Base-by-base conservation (phyloP, 2,888 invertebrate genomes). In the Spatulosminthurus flaviceps region DNA sequence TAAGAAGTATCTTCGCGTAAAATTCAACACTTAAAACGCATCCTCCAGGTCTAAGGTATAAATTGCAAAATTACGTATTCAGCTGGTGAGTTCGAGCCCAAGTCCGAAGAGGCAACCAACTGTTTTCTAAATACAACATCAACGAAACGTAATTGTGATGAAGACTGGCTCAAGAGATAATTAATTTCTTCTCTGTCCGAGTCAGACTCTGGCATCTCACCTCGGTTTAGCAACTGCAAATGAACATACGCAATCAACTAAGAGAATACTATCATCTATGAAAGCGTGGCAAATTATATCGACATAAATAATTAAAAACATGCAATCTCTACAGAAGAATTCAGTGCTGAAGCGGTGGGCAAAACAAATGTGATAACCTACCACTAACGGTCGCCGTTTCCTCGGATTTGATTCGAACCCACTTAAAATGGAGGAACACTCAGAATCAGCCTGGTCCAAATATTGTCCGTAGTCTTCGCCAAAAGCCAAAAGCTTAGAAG, bases 391-490 rank as follows among this genome's bases (percentile, higher is more conserved):
- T 77, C 75, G 81, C 69, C 83, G 75, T 79, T 83, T 83, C 72
- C 83, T 81, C 11, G 81, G 77, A 76, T 83, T 82, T 29, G 82
- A 80, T 80, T 83, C 83, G 79, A 84, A 83, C 24, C 83, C 84
- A 77, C 83, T 81, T 11, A 83, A 77, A 79, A 84, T 79, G 7
- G 84, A 84, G 2, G 85, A 85, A 42, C 83, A 83, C 71, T 84
- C 84, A 66, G 84, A 84, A 71, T 84, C 84, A 60, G 80, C 80
- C 34, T 80, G 79, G 61, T 84, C 84, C 77, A 85, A 81, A 79
- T 80, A 84, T 78, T 85, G 79, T 22, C 82, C 84, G 75, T 85
- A 85, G 75, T 85, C 84, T 80, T 85, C 85, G 26, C 85, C 85
- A 82, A 85, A 85, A 13, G 84, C 84, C 51, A 85, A 77, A 22